Evolutionary conservation across 1,140 invertebrate genomes (phyloP).

Genomic region (Conus ventricosus): DNA sequence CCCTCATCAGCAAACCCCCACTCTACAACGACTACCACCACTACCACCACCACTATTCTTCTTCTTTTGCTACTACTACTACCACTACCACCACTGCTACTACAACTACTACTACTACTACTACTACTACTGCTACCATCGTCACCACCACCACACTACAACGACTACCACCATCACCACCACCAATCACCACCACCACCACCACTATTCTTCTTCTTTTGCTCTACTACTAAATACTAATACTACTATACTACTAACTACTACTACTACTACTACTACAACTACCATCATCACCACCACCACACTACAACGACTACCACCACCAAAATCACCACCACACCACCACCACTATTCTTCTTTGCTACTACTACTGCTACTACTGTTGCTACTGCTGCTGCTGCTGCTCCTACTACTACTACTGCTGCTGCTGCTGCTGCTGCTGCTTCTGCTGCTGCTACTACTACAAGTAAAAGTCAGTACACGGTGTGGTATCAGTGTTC

Average conservation of each 20-base stretch:
- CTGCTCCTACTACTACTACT: background rate
- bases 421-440: background rate
- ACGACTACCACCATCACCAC: too few relatives aligned
- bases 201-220: background rate
- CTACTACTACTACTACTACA: background rate
- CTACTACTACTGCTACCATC: background rate
- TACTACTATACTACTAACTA: background rate
- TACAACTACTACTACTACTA: background rate
- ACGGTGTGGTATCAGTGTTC: too few relatives aligned
- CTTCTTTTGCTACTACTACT: constrained; percentile 5
- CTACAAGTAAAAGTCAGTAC: background rate
- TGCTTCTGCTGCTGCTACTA: background rate
- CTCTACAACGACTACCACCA: too few relatives aligned
- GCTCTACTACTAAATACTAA: background rate
- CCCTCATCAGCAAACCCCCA: background rate
- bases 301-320: too few relatives aligned
- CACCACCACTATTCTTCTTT: too few relatives aligned
- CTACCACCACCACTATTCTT: too few relatives aligned
- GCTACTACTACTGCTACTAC: background rate
- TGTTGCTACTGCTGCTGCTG: background rate
- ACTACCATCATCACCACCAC: background rate
- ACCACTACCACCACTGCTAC: background rate
- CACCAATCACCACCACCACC: background rate
- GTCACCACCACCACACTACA: too few relatives aligned
- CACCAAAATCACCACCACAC: too few relatives aligned